These are phyloP conservation scores for Xiphorhynchus elegans DNA, from an alignment of 2,113 vertebrate species.

Conservation along the genomic window DNA sequence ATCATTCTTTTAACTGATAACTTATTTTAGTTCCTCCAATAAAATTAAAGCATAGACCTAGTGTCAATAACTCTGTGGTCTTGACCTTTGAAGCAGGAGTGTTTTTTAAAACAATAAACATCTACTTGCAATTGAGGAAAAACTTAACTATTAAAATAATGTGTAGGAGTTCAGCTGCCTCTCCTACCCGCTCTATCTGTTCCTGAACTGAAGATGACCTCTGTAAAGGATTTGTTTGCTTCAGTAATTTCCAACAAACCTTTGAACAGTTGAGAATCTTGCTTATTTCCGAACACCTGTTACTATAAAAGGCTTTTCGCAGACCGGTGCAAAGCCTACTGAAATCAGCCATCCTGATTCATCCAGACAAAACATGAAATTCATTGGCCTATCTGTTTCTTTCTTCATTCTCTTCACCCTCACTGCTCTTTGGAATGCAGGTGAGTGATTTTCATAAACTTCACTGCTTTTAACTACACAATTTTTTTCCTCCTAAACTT, in stretches of 20 bases:
- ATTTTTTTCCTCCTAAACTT: not conserved
- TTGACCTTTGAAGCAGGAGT: constrained; percentile 37
- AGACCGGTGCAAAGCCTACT: not conserved
- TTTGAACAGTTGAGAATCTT: constrained; percentile 13
- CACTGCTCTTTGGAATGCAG: not conserved
- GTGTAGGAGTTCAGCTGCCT: not conserved
- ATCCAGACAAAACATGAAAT: constrained; percentile 20
- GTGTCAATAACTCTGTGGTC: not conserved
- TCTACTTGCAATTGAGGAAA: not conserved
- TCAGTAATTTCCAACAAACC: constrained; percentile 34
- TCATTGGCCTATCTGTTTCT: not conserved
- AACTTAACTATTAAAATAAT: not conserved
- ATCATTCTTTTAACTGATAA: not conserved
- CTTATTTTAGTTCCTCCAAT: not conserved
- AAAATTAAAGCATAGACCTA: not conserved
- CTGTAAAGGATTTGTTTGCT: not conserved
- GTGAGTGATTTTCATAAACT: constrained; percentile 21
- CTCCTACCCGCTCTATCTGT: not conserved
- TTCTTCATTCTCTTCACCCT: not conserved
- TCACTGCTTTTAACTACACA: not conserved
- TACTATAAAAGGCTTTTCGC: not conserved
- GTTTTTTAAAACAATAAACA: not conserved
- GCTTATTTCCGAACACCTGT: not conserved
- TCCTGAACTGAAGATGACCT: not conserved
- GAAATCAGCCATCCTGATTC: not conserved